Evolutionary conservation across 2,797 vertebrate species (phyloP), one percentile per base, ranked within the genome.

Genomic region (Harpagifer antarcticus): DNA sequence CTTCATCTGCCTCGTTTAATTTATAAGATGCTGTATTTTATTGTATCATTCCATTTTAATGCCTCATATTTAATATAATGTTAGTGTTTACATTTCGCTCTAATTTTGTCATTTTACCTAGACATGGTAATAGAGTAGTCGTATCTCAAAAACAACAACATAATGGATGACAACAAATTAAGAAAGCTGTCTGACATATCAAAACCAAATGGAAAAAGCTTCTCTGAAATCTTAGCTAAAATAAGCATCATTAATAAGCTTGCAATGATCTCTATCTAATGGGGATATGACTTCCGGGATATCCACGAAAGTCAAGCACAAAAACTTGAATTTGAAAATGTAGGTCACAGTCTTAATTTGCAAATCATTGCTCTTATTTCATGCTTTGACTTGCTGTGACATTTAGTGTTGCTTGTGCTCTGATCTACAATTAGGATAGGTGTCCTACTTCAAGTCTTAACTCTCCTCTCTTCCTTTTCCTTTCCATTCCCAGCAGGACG

Each of bases 141-240:
- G 49, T 45, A 50, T 33, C 52, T 27, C 43, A 71, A 80, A 80
- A 66, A 73, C 33, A 66, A 23, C 31, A 15, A 37, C 40, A 31
- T 12, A 31, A 74, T 86, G 52, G n/a, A 83, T 67, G 47, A 5
- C 23, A 43, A 45, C 69, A 59, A 61, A 68, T 49, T 8, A 47
- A 62, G 14, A 37, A 37, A 44, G 16, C 17, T 9, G 43, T 19
- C 15, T 61, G 5, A 10, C 49, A 3, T 12, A 56, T 82, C 53
- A 59, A 56, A 79, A 55, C 19, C 7, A 49, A 69, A 49, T 20
- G n/a, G 13, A 60, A 65, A 55, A 42, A 14, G 14, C 48, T 12
- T 72, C 17, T 11, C 42, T 52, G 83, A 62, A 49, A 72, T 19
- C n/a, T 70, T 3, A 5, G 42, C 53, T 82, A 75, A 75, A 85